Percentiles rank a stretch among this genome's conserved stretches.
Conservation (phyloP, 2,113 vertebrate genomes). For the Clinocottus analis region DNA sequence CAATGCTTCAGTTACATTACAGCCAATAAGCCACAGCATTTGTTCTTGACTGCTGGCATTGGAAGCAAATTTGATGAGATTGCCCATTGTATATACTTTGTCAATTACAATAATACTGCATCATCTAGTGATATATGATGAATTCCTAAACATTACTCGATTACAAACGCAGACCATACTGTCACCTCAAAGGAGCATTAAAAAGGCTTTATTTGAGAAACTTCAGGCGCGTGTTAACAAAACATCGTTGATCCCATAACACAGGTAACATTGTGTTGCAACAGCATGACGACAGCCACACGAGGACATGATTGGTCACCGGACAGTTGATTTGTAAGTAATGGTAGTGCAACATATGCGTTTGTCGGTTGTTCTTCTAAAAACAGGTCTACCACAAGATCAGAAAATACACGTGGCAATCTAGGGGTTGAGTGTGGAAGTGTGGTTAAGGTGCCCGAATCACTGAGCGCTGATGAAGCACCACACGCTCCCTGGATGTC, state of each 20-base stretch:
- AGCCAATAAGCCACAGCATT: not conserved
- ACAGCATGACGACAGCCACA: conserved; percentile 17
- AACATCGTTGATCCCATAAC: conserved; percentile 14
- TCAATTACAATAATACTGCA: not conserved
- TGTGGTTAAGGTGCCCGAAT: conserved; percentile 27
- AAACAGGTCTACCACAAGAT: conserved; percentile 18
- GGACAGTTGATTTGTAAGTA: conserved; percentile 17
- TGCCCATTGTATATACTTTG: no score
- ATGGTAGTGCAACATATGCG: not conserved
- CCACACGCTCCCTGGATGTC: not conserved
- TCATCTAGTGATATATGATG: not conserved
- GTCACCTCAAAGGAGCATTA: conserved; percentile 16
- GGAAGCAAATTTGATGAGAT: not conserved
- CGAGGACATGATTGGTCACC: not conserved
- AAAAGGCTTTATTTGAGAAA: conserved; percentile 71
- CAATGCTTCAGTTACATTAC: not conserved
- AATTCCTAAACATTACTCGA: not conserved
- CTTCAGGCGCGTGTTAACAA: conserved; percentile 19
- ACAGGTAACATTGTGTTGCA: conserved; percentile 17
- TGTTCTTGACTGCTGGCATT: not conserved
- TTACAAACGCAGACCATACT: conserved; percentile 3
- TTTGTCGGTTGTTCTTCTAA: conserved; percentile 6
- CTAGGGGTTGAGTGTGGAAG: conserved; percentile 21
- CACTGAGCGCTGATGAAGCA: not conserved
- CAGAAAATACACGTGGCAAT: conserved; percentile 28